Conservation (phyloP, 2,113 vertebrate species). For the Dipodomys stephensi region DNA sequence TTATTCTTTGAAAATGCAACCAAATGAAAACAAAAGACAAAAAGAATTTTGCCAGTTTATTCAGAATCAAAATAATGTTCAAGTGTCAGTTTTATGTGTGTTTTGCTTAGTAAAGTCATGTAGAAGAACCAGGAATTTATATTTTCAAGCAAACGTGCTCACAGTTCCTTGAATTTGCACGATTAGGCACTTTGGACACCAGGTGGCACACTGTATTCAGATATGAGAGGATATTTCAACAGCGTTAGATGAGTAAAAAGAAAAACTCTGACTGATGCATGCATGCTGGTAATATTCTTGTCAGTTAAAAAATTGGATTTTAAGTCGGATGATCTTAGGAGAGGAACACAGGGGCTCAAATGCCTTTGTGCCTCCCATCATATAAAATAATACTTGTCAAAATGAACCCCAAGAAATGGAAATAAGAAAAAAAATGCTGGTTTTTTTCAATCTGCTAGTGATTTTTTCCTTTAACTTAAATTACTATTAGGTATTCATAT, state of each 20-base stretch:
- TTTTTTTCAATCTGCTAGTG: background rate
- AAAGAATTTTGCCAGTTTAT: background rate
- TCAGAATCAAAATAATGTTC: background rate
- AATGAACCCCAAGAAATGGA: too few relatives aligned
- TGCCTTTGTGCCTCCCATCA: too few relatives aligned
- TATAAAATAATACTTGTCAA: too few relatives aligned
- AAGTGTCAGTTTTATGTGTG: background rate
- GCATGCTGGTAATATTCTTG: conserved; percentile 22
- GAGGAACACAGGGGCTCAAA: too few relatives aligned
- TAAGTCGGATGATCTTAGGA: too few relatives aligned
- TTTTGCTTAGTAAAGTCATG: background rate
- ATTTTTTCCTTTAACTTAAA: background rate
- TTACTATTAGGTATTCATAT: background rate
- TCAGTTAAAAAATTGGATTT: background rate
- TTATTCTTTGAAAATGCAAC: conserved; percentile 27
- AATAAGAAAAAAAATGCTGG: background rate
- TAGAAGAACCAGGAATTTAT: background rate
- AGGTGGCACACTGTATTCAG: conserved; percentile 86
- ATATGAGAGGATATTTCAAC: conserved; percentile 45
- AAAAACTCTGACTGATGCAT: conserved; percentile 63
- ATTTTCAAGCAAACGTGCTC: background rate
- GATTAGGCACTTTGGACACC: conserved; percentile 77
- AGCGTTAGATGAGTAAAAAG: conserved; percentile 54
- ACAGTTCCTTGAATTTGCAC: too few relatives aligned
- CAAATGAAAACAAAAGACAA: background rate